These are phyloP conservation scores for Platyscapa corneri DNA, from an alignment of 1,140 invertebrate species.

Conservation along the genomic window DNA sequence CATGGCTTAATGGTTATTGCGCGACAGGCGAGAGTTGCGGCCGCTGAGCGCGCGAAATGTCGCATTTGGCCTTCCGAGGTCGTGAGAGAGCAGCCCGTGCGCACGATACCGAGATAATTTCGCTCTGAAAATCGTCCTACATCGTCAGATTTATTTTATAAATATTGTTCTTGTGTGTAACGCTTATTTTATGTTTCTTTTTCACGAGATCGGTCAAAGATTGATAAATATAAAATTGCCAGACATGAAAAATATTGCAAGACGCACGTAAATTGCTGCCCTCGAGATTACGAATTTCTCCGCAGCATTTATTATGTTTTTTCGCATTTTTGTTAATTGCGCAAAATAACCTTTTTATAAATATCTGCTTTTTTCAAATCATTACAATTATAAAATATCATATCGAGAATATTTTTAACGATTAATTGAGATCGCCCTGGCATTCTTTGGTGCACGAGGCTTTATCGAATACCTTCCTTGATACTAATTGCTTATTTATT, in stretches of 20 bases:
- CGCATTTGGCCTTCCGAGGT: slow-evolving; percentile 52
- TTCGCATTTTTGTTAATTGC: neutral
- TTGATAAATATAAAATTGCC: slow-evolving; percentile 8
- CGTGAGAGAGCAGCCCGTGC: slow-evolving; percentile 53
- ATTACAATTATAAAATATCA: neutral
- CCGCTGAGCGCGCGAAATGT: slow-evolving; percentile 49
- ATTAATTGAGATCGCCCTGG: neutral
- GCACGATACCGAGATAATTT: slow-evolving; percentile 19
- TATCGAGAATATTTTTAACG: neutral
- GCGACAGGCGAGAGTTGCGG: slow-evolving; percentile 45
- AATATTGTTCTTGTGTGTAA: neutral
- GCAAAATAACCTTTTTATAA: neutral
- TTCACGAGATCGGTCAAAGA: neutral
- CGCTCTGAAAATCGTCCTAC: neutral
- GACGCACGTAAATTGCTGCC: neutral
- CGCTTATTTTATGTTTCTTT: neutral
- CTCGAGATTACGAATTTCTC: neutral
- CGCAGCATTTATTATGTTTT: neutral
- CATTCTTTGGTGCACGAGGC: neutral
- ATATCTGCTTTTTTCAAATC: neutral
- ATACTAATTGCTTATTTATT: neutral
- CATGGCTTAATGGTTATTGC: slow-evolving; percentile 56
- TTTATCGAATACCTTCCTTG: neutral
- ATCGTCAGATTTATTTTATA: slow-evolving; percentile 16
- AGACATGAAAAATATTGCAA: slow-evolving; percentile 1